Percentiles rank a stretch among this genome's conserved stretches.
Conservation (phyloP, 2,888 invertebrate species). For the Hermaeophaga mercurialis region DNA sequence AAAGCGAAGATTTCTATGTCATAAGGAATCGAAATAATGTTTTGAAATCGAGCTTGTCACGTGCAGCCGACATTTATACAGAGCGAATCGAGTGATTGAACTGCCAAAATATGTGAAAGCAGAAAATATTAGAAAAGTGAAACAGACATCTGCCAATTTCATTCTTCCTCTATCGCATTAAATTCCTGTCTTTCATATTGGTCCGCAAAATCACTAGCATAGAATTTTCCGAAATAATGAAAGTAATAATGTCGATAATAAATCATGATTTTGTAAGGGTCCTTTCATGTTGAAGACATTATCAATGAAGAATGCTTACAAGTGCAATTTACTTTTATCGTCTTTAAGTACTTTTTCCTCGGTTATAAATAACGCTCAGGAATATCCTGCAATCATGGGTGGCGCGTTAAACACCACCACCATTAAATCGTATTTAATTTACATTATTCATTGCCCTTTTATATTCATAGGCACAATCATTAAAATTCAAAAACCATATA, state of each 20-base stretch:
- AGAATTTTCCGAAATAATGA: constrained; percentile 19
- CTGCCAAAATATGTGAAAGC: constrained; percentile 4
- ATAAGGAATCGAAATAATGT: background rate
- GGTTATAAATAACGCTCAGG: constrained; percentile 8
- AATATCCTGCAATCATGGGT: background rate
- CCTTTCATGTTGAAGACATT: constrained; percentile 21
- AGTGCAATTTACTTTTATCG: constrained; percentile 28
- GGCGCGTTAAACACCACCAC: too few species aligned
- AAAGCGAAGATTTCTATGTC: background rate
- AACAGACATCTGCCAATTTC: constrained; percentile 1
- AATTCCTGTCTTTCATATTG: too few species aligned
- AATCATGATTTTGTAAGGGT: constrained; percentile 22
- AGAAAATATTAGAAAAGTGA: constrained; percentile 1
- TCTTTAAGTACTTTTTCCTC: constrained; percentile 11
- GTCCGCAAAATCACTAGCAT: too few species aligned
- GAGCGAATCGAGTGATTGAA: constrained; percentile 6
- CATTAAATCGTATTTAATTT: too few species aligned
- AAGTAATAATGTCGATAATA: constrained; percentile 18
- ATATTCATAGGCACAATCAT: too few species aligned
- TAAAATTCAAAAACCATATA: too few species aligned
- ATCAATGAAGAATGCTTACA: constrained; percentile 26
- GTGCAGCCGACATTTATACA: constrained; percentile 5
- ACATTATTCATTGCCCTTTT: too few species aligned
- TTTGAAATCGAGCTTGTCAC: constrained; percentile 10
- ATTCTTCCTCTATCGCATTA: background rate